Base-by-base conservation (phyloP, 2,797 vertebrate genomes). In the Scolopax rusticola region DNA sequence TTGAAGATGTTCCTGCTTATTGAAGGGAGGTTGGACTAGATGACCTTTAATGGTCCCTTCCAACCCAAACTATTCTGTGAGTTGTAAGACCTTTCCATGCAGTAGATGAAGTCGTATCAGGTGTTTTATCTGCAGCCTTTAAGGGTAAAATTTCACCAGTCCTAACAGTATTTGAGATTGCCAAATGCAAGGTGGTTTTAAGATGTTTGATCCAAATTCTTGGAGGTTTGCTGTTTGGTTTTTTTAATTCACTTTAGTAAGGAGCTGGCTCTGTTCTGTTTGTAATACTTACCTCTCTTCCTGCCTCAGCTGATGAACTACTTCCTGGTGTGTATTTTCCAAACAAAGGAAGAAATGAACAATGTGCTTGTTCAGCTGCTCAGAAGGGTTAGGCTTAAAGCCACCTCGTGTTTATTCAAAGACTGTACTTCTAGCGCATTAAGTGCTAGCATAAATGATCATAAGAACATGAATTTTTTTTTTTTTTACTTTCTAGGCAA, bases 41-140 rank as follows among this genome's bases (percentile, higher is more conserved):
- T 43, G 61, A 9, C 28, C 61, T 64, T 64, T 43, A 64, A 43
- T 32, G 28, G 19, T 43, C 33, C 19, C 28, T 43, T 23, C 38
- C 40, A 64, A 43, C 19, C 28, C 40, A 64, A 43, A 38, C 59
- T 36, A 30, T 63, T 30, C 28, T 41, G 17, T 32, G 40, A n/a
- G 5, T 3, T 64, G 0, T 12, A 7, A 43, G 15, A 17, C 23
- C 20, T 56, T 50, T 8, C 13, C 6, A 0, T 24, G 77, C 15
- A 0, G 0, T 17, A 64, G 40, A 19, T 2, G 2, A n/a, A 54
- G 28, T 63, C 0, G 0, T 24, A 15, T 41, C 43, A 28, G 43
- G 3, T 50, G 23, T 36, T 43, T 27, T 56, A 27, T 25, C 57
- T 41, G 40, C 40, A 45, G 50, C 19, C 20, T 45, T 33, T 20